Evolutionary conservation across 2,797 vertebrate species (phyloP), one percentile per base, ranked within the genome.

Genomic region (Oreortyx pictus): DNA sequence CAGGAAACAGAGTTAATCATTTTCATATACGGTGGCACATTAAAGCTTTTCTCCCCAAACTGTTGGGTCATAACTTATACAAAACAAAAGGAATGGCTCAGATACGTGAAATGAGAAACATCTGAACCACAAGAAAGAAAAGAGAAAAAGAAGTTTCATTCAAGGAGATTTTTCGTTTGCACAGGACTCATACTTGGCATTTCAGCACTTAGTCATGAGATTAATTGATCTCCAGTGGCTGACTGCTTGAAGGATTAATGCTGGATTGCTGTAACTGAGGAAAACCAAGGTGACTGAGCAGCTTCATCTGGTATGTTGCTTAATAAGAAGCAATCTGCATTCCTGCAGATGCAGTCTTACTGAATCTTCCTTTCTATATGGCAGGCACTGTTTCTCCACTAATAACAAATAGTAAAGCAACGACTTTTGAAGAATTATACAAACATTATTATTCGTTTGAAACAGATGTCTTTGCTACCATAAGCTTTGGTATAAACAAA

Each of bases 141-240:
- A 43, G 46, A 76, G 68, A 71, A 75, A 60, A 31, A 87, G 44
- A 85, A 71, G 14, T 79, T 86, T 76, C 29, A 85, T 82, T 57
- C 78, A 68, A 52, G 79, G 93, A 29, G 74, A 74, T n/a, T 46
- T 91, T 96, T 82, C 57, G 64, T 74, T 94, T 91, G 89, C 67
- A 93, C 65, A 74, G 64, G 27, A 57, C 24, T 83, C 82, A 27
- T 56, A 56, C 75, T 89, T 82, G 82, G 87, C 90, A 88, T 88
- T 92, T 84, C 83, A 61, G 78, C 44, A 61, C 60, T 74, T 61
- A 64, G 81, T 86, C 93, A 86, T 86, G 85, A 81, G 92, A 73
- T 60, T 33, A 41, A 66, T 1, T 47, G 59, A 75, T 57, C 49
- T 85, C 64, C 54, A 72, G 43, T 46, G 68, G 27, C 71, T 91